phyloP scores from a whole-genome alignment of 1,140 invertebrate genomes.

The Aphidius ervi region DNA sequence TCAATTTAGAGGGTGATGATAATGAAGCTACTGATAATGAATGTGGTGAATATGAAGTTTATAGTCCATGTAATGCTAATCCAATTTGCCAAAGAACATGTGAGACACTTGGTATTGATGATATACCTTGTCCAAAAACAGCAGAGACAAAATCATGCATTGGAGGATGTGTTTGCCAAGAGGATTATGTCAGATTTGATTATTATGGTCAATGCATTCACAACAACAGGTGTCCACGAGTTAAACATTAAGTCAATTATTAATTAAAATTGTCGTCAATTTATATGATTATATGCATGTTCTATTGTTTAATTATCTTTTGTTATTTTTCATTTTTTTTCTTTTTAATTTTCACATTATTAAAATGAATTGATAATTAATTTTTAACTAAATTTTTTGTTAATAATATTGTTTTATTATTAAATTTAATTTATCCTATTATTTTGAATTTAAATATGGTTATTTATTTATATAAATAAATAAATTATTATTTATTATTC shows the following conservation, averaged over 20 bases:
- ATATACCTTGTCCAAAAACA: slow-evolving; percentile 13
- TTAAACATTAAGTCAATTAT: slow-evolving; percentile 18
- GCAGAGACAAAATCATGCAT: slow-evolving; percentile 17
- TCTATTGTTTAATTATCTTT: too few species aligned
- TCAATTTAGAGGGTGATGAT: not conserved
- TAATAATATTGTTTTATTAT: too few species aligned
- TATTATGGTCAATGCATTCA: slow-evolving; percentile 21
- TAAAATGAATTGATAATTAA: too few species aligned
- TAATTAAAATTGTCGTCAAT: not conserved
- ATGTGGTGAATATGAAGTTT: slow-evolving; percentile 17
- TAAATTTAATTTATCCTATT: too few species aligned
- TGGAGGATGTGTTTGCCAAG: slow-evolving; percentile 20
- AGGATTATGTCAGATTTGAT: slow-evolving; percentile 13
- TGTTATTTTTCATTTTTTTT: too few species aligned
- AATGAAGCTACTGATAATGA: not conserved
- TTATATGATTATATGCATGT: too few species aligned
- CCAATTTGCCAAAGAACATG: slow-evolving; percentile 22
- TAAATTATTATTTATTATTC: too few species aligned
- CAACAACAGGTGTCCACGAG: slow-evolving; percentile 17
- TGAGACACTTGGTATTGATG: slow-evolving; percentile 7
- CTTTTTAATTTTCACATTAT: too few species aligned
- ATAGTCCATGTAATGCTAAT: slow-evolving; percentile 24
- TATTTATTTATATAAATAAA: too few species aligned
- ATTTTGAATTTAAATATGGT: too few species aligned
- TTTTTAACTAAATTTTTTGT: too few species aligned